These are phyloP conservation scores for Micromussa lordhowensis DNA, from an alignment of 92 coral and sea anemone genomes.

Conservation along the genomic window DNA sequence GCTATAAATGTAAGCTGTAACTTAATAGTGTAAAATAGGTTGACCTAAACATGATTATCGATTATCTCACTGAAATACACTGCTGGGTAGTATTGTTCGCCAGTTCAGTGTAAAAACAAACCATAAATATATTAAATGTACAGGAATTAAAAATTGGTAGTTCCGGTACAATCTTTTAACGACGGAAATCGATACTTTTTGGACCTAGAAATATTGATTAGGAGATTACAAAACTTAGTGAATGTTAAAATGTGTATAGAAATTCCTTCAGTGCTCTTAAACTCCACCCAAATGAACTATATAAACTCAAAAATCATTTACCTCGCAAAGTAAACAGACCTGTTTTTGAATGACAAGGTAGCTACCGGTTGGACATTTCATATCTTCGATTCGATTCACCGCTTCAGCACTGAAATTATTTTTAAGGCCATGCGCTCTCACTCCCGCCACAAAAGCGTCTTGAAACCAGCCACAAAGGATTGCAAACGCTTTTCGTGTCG, in stretches of 20 bases:
- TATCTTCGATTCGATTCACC: not conserved
- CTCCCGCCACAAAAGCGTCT: not conserved
- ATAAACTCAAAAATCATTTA: not conserved
- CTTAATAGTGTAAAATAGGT: not conserved
- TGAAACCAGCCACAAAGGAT: conserved; percentile 2
- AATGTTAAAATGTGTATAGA: not conserved
- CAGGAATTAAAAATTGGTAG: not conserved
- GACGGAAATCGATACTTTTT: not conserved
- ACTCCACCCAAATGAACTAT: conserved; percentile 23
- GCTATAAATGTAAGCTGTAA: not conserved
- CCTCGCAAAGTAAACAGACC: not conserved
- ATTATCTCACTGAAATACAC: not conserved
- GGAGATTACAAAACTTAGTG: not conserved
- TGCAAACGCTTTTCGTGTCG: not conserved
- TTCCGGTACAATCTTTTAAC: not conserved
- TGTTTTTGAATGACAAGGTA: not conserved
- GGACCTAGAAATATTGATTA: not conserved
- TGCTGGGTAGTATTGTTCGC: not conserved
- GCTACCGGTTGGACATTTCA: not conserved
- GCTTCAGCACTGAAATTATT: not conserved
- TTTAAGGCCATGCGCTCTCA: not conserved
- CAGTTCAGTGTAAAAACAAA: not conserved
- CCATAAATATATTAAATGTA: not conserved
- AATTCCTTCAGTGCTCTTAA: not conserved
- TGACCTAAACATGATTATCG: too few species aligned